These are phyloP conservation scores for Aleiodes leptofemur DNA, from an alignment of 2,888 invertebrate species.

Conservation along the genomic window DNA sequence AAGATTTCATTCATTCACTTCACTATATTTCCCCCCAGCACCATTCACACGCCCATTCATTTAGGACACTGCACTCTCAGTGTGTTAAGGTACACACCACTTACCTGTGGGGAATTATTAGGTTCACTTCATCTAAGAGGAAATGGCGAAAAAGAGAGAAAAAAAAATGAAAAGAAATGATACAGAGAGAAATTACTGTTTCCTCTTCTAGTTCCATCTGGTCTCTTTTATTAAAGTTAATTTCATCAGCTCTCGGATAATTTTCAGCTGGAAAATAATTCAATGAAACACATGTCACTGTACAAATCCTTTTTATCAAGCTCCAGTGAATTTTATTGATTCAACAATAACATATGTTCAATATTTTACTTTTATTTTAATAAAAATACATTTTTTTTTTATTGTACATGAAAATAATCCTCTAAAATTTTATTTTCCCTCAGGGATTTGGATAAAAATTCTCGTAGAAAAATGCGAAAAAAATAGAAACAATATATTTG, in stretches of 20 bases:
- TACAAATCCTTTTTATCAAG: background rate
- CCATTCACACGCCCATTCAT: slow-evolving; percentile 45
- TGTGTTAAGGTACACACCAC: slow-evolving; percentile 34
- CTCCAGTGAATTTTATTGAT: too few species aligned
- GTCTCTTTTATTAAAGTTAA: slow-evolving; percentile 2
- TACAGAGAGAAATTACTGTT: slow-evolving; percentile 2
- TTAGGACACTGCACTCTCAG: slow-evolving; percentile 10
- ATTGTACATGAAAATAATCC: too few species aligned
- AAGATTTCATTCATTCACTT: slow-evolving; percentile 47
- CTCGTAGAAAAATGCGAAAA: background rate
- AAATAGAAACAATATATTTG: slow-evolving; percentile 5
- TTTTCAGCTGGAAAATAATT: background rate
- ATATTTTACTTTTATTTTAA: too few species aligned
- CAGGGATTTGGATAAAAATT: too few species aligned
- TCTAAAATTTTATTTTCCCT: too few species aligned
- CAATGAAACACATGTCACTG: background rate
- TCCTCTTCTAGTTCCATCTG: slow-evolving; percentile 1
- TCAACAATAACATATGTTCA: too few species aligned
- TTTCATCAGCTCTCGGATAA: background rate
- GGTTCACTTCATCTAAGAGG: slow-evolving; percentile 14
- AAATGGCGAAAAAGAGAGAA: background rate
- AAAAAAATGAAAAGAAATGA: background rate
- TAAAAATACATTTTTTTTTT: too few species aligned
- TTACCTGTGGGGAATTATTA: slow-evolving; percentile 37
- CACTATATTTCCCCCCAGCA: background rate